Conservation (phyloP, 2,888 invertebrate genomes). For the Zonitis immaculata region DNA sequence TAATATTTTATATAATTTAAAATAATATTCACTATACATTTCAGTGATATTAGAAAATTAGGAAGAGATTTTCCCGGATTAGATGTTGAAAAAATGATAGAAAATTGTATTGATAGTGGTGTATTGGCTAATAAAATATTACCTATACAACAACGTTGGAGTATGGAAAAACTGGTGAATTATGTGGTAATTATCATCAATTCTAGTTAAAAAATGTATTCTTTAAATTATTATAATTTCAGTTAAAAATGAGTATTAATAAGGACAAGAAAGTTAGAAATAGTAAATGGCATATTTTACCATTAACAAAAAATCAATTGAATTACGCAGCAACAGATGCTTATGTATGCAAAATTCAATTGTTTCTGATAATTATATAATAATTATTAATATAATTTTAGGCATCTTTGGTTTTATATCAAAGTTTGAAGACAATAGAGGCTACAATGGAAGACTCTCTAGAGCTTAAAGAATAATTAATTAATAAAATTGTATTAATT, state of each 20-base stretch:
- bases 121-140: slow-evolving; percentile 54
- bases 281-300: slow-evolving; percentile 58
- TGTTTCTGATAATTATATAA: slow-evolving; percentile 1
- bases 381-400: neutral
- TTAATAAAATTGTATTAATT: no score
- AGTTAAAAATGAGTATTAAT: slow-evolving; percentile 53
- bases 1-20: slow-evolving; percentile 21
- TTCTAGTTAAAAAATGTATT: slow-evolving; percentile 44
- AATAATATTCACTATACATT: slow-evolving; percentile 24
- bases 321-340: slow-evolving; percentile 63
- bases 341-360: slow-evolving; percentile 51
- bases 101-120: slow-evolving; percentile 58
- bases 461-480: neutral
- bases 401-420: slow-evolving; percentile 13
- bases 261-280: slow-evolving; percentile 56
- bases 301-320: slow-evolving; percentile 53
- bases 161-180: slow-evolving; percentile 55
- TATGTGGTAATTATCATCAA: slow-evolving; percentile 48
- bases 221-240: slow-evolving; percentile 20
- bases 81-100: slow-evolving; percentile 51
- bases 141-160: slow-evolving; percentile 54
- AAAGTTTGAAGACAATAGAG: slow-evolving; percentile 5
- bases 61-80: slow-evolving; percentile 58
- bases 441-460: neutral
- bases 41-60: slow-evolving; percentile 59